Evolutionary conservation across 2,797 vertebrate species (phyloP).

Genomic region (Phataginus tetradactyla): DNA sequence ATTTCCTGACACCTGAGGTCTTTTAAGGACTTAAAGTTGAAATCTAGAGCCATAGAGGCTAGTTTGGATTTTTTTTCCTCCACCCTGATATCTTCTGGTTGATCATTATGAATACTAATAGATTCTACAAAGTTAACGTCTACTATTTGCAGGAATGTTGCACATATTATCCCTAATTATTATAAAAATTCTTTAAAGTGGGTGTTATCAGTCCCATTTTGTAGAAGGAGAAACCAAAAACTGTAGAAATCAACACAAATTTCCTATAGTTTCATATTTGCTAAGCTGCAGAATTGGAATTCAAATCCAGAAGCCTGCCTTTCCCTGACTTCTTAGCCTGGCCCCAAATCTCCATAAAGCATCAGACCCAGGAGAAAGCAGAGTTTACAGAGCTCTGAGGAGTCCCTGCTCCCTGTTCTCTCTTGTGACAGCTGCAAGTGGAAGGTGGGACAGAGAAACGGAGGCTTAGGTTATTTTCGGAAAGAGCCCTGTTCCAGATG

Average conservation of each 20-base stretch:
- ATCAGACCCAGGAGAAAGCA: too few relatives aligned
- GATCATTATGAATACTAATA: constrained; percentile 39
- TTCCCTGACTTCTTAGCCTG: neutral
- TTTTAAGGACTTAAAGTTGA: constrained; percentile 50
- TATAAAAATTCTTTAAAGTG: neutral
- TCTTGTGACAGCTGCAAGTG: neutral
- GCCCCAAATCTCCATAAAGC: neutral
- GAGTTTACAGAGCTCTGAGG: neutral
- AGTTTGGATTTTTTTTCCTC: constrained; percentile 5
- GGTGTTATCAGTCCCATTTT: neutral
- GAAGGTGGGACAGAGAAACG: neutral
- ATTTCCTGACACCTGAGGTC: constrained; percentile 44
- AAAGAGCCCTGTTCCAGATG: neutral
- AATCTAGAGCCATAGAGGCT: constrained; percentile 11
- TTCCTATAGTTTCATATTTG: neutral
- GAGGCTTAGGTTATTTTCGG: neutral
- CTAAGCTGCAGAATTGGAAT: neutral
- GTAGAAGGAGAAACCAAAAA: neutral
- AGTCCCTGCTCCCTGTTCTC: accelerated
- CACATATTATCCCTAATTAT: neutral
- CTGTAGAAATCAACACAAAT: neutral
- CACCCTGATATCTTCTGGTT: neutral
- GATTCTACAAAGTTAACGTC: constrained; percentile 43
- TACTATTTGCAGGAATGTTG: constrained; percentile 50
- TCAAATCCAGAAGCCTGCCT: neutral